These are phyloP conservation scores for Fregetta grallaria DNA, from an alignment of 2,113 vertebrate species.

Conservation along the genomic window DNA sequence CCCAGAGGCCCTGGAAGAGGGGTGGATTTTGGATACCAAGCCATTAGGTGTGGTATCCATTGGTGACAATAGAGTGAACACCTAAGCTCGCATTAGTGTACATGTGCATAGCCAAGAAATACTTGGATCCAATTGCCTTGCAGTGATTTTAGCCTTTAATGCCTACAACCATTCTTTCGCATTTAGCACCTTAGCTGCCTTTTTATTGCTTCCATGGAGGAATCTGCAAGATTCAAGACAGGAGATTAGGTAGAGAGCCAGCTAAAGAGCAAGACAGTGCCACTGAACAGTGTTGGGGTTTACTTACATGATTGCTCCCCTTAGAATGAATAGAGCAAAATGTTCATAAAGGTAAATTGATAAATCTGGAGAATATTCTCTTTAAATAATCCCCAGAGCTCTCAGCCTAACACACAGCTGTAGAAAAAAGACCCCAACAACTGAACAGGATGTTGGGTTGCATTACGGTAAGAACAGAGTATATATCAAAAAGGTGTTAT, in stretches of 20 bases:
- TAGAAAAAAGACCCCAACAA: background rate
- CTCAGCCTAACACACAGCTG: background rate
- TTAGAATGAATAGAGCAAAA: background rate
- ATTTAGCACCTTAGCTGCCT: conserved; percentile 35
- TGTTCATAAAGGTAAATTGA: background rate
- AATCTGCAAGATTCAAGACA: background rate
- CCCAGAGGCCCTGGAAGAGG: background rate
- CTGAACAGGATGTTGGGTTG: background rate
- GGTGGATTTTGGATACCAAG: background rate
- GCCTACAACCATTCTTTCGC: background rate
- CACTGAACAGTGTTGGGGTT: background rate
- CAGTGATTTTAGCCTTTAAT: conserved; percentile 34
- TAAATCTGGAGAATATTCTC: conserved; percentile 8
- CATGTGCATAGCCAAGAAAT: conserved; percentile 2
- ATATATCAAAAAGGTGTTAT: conserved; percentile 9
- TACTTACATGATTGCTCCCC: background rate
- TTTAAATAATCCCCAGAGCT: background rate
- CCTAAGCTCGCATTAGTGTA: conserved; percentile 1
- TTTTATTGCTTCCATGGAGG: conserved; percentile 17
- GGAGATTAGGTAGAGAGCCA: background rate
- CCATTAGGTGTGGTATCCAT: background rate
- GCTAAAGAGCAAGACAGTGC: background rate
- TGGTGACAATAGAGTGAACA: background rate
- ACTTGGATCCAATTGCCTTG: conserved; percentile 13
- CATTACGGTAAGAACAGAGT: background rate